A percentile compares a stretch with the other conserved stretches of the same genome.
Evolutionary conservation across 2,113 vertebrate genomes (phyloP).

Genomic region (Gulo gulo): DNA sequence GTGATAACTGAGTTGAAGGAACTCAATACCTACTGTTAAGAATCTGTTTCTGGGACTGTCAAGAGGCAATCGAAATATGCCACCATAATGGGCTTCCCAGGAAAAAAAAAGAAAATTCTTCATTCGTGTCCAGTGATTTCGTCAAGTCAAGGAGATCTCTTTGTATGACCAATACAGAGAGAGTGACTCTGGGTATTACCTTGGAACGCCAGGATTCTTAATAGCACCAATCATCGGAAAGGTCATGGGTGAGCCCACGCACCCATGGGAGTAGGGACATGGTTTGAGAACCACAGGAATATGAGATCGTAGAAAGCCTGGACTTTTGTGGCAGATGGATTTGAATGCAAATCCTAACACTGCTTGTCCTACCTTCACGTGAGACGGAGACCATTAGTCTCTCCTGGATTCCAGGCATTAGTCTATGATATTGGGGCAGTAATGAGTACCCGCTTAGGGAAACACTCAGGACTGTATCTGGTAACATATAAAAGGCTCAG

Average conservation of each 20-base stretch:
- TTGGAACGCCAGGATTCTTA: background rate
- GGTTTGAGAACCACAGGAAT: accelerated
- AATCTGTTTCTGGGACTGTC: background rate
- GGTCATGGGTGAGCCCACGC: background rate
- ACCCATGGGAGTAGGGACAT: accelerated
- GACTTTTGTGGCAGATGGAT: background rate
- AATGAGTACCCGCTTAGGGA: background rate
- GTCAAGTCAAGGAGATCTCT: background rate
- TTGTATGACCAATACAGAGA: background rate
- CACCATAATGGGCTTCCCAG: background rate
- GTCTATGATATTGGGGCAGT: background rate
- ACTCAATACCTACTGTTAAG: background rate
- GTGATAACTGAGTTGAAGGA: background rate
- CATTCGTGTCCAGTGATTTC: background rate
- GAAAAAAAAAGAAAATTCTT: background rate
- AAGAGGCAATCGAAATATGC: background rate
- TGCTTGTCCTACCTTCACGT: accelerated
- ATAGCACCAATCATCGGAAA: background rate
- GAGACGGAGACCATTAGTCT: background rate
- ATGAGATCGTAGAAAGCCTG: background rate
- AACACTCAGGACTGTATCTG: background rate
- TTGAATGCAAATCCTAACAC: background rate
- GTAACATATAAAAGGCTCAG: background rate
- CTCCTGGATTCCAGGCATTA: background rate
- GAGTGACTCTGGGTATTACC: background rate